Evolutionary conservation across 2,797 vertebrate genomes (phyloP), one percentile per base, ranked within the genome.

Genomic region (Crocodylus rhombifer): DNA sequence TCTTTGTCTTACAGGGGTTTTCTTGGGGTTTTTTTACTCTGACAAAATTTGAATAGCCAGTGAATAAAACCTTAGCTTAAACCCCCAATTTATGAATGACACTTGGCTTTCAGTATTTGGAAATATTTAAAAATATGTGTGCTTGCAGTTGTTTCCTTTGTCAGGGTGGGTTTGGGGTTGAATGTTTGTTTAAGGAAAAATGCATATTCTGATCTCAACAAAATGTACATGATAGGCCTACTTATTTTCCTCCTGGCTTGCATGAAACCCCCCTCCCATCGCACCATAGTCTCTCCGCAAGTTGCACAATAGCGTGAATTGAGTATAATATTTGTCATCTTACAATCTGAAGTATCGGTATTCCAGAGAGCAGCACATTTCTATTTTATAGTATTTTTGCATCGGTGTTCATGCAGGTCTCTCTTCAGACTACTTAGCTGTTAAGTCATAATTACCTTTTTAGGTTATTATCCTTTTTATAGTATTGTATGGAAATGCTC

Each of bases 391-490:
- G 20, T 11, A 2, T n/a, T 74, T 77, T 42, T 5, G 10, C 67
- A 20, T n/a, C 6, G 5, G 85, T 33, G 18, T 60, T 86, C 17
- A 57, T 17, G 61, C 58, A 4, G 55, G 91, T 82, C 85, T 69
- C 36, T 11, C 80, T 21, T 17, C 80, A 17, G 58, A 86, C 80
- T 64, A 56, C 67, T 23, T 87, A 75, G 74, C 94, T 90, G 69
- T 95, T 92, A 75, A 93, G 81, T 87, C 93, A 69, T 77, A 85
- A 89, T 96, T 96, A 93, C 82, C 75, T 92, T 96, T 96, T 95
- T 91, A 57, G 96, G 88, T 95, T 56, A 58, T 83, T 94, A 65
- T 89, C 94, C 84, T 91, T 86, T 95, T 95, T 95, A 93, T 90
- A 91, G 63, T 42, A 21, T 95, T 96, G 91, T 88, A 88, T 33